Conservation (phyloP, 2,113 vertebrate species). For the Fulica atra region DNA sequence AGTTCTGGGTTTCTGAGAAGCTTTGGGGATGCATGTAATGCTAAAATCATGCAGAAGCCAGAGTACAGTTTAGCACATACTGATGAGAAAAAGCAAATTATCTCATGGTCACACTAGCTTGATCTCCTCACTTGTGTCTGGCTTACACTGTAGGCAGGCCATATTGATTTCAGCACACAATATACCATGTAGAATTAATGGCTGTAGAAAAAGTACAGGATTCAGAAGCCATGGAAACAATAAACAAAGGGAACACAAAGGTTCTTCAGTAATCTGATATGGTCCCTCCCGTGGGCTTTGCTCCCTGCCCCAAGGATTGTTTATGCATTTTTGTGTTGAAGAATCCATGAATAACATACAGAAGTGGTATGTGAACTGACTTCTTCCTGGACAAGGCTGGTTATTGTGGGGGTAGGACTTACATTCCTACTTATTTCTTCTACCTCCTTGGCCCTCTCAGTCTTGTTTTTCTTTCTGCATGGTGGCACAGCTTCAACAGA, state of each 20-base stretch:
- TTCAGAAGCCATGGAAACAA: background rate
- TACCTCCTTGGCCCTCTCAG: background rate
- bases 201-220: background rate
- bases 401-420: background rate
- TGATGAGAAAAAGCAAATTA: background rate
- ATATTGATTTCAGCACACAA: background rate
- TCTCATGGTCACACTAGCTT: background rate
- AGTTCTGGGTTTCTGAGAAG: background rate
- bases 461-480: background rate
- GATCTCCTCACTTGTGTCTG: background rate
- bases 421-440: background rate
- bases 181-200: accelerated
- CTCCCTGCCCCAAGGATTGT: background rate
- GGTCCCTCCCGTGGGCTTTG: background rate
- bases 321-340: background rate
- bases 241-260: background rate
- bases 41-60: background rate
- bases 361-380: background rate
- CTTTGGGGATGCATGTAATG: background rate
- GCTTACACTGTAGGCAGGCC: background rate
- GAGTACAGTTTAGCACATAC: background rate
- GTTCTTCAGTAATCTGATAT: background rate
- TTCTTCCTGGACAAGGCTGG: background rate
- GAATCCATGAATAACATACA: background rate
- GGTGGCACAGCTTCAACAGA: background rate